Evolutionary conservation across 30 jellyfish, hydroid and myxozoan species (phyloP).

Genomic region (Rhopilema esculentum): DNA sequence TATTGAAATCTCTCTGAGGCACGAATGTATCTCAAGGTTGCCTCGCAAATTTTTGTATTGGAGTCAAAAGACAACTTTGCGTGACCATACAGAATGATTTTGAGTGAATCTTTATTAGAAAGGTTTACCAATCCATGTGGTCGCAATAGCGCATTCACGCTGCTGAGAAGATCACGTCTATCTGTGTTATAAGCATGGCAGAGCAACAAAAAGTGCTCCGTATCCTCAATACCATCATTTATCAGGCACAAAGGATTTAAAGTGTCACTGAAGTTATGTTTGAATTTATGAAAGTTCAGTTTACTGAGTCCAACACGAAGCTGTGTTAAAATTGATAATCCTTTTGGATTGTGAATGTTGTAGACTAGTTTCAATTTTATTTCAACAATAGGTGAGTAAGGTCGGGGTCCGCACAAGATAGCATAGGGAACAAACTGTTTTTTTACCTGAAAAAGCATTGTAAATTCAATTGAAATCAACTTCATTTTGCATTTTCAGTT

Average conservation of each 20-base stretch:
- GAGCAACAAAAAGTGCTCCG: too few species aligned
- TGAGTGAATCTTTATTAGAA: too few species aligned
- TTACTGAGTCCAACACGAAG: conserved; percentile 66
- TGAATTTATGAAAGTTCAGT: conserved; percentile 38
- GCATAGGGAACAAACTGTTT: not conserved
- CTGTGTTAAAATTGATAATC: conserved; percentile 53
- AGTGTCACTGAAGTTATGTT: conserved; percentile 18
- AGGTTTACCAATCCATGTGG: too few species aligned
- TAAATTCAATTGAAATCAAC: not conserved
- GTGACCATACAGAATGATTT: too few species aligned
- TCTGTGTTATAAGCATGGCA: too few species aligned
- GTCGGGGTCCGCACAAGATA: not conserved
- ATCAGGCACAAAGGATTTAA: conserved; percentile 37
- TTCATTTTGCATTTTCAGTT: too few species aligned
- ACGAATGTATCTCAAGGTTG: not conserved
- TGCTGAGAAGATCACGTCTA: too few species aligned
- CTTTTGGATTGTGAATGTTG: conserved; percentile 52
- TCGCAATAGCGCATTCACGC: too few species aligned
- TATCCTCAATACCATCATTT: too few species aligned
- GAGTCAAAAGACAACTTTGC: not conserved
- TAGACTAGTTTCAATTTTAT: conserved; percentile 39
- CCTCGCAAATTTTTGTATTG: not conserved
- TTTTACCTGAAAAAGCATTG: not conserved
- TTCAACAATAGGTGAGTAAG: too few species aligned
- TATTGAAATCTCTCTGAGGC: too few species aligned